phyloP scores from a whole-genome alignment of 2,888 invertebrate genomes.

The Imbricaverruca yamaguchii region DNA sequence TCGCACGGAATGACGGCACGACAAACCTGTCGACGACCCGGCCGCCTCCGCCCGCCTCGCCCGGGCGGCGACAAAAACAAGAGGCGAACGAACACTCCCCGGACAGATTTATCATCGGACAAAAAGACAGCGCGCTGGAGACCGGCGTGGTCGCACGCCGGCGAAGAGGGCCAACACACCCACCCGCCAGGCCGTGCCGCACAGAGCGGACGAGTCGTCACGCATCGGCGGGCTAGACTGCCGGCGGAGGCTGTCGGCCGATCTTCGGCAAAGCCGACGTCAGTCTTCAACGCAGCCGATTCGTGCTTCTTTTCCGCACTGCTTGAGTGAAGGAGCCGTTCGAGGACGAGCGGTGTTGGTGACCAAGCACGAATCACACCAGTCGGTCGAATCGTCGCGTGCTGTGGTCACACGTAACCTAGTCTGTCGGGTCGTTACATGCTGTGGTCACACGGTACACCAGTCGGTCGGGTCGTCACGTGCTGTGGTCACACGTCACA shows the following conservation, averaged over 20 bases:
- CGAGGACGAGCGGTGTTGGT: too few relatives aligned
- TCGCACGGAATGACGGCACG: background rate
- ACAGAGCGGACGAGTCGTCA: too few relatives aligned
- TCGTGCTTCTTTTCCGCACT: background rate
- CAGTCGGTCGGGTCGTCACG: too few relatives aligned
- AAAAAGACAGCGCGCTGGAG: background rate
- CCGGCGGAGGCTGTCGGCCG: background rate
- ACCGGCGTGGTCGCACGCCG: background rate
- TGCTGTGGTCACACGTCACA: too few relatives aligned
- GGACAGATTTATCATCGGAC: constrained; percentile 7
- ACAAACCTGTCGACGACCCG: background rate
- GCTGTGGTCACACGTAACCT: background rate
- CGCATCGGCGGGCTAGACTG: background rate
- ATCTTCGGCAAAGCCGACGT: background rate
- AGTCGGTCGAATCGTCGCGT: background rate
- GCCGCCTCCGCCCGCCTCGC: background rate
- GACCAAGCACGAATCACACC: too few relatives aligned
- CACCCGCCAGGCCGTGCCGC: background rate
- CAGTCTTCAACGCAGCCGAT: background rate
- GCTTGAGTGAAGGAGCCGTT: background rate
- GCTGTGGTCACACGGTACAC: too few relatives aligned
- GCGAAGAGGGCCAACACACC: background rate
- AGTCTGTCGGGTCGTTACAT: too few relatives aligned
- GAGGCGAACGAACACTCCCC: background rate
- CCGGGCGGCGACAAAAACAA: background rate